phyloP scores from a whole-genome alignment of 2,888 invertebrate species.

The Lithophane semibrunnea region DNA sequence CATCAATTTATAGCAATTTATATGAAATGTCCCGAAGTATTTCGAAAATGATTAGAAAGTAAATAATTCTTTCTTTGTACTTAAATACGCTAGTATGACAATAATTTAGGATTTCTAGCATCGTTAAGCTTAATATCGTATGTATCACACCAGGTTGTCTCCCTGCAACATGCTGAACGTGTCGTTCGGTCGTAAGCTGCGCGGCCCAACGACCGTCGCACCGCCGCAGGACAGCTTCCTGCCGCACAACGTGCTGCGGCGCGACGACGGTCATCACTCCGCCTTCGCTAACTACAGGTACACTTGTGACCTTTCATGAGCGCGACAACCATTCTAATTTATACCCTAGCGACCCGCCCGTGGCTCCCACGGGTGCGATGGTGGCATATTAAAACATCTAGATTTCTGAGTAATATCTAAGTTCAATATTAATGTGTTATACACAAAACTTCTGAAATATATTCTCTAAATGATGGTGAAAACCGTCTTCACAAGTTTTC shows the following conservation, averaged over 20 bases:
- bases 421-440: neutral
- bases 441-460: too few relatives aligned
- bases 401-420: neutral
- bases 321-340: neutral
- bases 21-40: neutral
- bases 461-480: neutral
- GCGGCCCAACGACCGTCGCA: conserved; percentile 57
- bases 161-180: conserved; percentile 83
- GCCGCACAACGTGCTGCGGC: conserved; percentile 73
- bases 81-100: neutral
- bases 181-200: conserved; percentile 85
- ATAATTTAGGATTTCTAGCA: neutral
- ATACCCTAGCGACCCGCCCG: neutral
- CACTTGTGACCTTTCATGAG: neutral
- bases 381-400: neutral
- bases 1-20: neutral
- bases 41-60: neutral
- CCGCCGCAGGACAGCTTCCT: conserved; percentile 61
- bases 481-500: neutral
- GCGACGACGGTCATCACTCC: conserved; percentile 82
- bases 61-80: neutral
- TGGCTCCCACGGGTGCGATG: neutral
- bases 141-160: conserved; percentile 80
- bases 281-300: conserved; percentile 88
- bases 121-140: neutral